Evolutionary conservation across 2,797 vertebrate species (phyloP), one percentile per base, ranked within the genome.

Genomic region (Gambelia wislizenii): DNA sequence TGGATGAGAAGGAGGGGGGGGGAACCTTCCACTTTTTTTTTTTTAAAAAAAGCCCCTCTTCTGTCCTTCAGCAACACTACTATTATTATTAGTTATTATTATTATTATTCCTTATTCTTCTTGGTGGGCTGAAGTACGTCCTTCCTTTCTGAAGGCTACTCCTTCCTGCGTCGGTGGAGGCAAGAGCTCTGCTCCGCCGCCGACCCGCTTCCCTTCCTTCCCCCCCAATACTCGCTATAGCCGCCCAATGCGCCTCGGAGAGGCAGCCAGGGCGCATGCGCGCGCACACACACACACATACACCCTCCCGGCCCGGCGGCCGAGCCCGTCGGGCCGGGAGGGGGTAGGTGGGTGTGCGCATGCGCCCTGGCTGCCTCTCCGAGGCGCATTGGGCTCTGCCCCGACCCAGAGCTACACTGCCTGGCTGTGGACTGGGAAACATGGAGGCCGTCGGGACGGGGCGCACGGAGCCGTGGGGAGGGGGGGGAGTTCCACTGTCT

Each of bases 1-100:
- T 79, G 82, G 87, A 44, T 67, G 87, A 44, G 64, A 22, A 56
- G 25, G 39, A 47, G 87, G 87, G 84, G 42, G 61, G 36, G 49
- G 18, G 18, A n/a, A 47, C 70, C n/a, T 25, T 54, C 44, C 54
- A 7, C 33, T 5, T 70, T 84, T 70, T 83, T 9, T 49, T n/a
- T n/a, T n/a, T n/a, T n/a, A n/a, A 9, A 54, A 14, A 54, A 54
- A 54, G 54, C 54, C 14, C 16, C 12, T 14, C 14, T 54, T 14
- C 54, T 18, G 14, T 54, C 54, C 54, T 54, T 54, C 14, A 14
- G 54, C 54, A 54, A 54, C 54, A 18, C 54, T 14, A 4, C 13
- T 36, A 3, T 39, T n/a, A 30, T 33, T 69, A 67, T 36, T 72
- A 61, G 10, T 16, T 16, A 56, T 33, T 39, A 12, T 81, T 59